Base-by-base conservation (phyloP, 2,113 vertebrate genomes). In the Xyliphius kryptos region DNA sequence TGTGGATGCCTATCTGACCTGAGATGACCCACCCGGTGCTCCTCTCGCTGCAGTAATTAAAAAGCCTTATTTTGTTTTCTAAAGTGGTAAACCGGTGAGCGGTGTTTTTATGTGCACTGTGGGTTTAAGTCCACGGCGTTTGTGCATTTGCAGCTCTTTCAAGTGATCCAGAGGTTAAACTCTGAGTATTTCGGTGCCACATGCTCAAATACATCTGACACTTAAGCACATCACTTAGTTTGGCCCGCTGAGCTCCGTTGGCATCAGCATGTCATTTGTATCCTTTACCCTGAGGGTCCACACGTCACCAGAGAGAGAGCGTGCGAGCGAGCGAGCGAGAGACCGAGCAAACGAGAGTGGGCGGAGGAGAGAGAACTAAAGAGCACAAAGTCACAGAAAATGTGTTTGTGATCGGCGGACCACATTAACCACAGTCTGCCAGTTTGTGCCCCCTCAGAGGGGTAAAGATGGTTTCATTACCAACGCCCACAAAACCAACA, bases 381-480 rank as follows among this genome's bases (percentile, higher is more conserved):
- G n/a, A 14, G n/a, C 22, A 61, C 38, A 19, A 11, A 50, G 37
- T 32, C 26, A 32, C 26, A 38, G 20, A 37, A 16, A 16, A 51
- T 51, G 3, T 19, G 17, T 17, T 49, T 20, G 17, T 56, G 20
- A 46, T 16, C 41, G 21, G 55, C 13, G 46, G 63, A 61, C 52
- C 20, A n/a, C 51, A 50, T 22, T 19, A 53, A 46, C 46, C 16
- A 8, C 9, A 19, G 44, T 50, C 51, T 17, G 37, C 32, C 7
- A 8, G 14, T 48, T 40, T 26, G 63, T 67, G 38, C 52, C 40
- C 47, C 38, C 66, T 66, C 56, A 52, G 22, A n/a, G 22, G 8
- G 37, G 5, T 56, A 38, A 71, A 56, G 50, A 47, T 11, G 1
- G 40, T 20, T 10, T 61, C n/a, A n/a, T n/a, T n/a, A n/a, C n/a